Evolutionary conservation across 2,113 vertebrate genomes (phyloP).

Genomic region (Blennius ocellaris): DNA sequence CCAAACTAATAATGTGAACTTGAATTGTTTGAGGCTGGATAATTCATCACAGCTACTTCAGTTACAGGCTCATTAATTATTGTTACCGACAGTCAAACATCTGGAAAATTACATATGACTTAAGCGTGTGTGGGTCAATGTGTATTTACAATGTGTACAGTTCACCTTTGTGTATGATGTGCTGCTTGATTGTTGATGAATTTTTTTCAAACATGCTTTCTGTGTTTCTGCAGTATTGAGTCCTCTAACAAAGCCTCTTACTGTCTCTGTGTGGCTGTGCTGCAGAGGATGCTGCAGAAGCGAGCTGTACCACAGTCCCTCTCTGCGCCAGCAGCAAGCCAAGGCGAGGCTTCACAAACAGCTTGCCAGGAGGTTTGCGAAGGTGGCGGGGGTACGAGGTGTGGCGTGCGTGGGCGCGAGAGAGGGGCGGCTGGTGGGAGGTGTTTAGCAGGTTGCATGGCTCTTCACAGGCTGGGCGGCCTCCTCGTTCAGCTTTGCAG

Average conservation of each 20-base stretch:
- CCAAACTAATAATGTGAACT: no score
- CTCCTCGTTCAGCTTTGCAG: neutral
- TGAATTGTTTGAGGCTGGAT: no score
- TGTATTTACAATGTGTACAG: no score
- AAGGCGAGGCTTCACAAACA: constrained; percentile 21
- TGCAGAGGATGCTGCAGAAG: constrained; percentile 40
- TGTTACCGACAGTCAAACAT: no score
- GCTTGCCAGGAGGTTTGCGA: constrained; percentile 36
- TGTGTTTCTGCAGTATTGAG: constrained; percentile 30
- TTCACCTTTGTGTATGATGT: no score
- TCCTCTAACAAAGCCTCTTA: constrained; percentile 33
- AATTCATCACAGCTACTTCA: no score
- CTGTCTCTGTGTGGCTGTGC: constrained; percentile 15
- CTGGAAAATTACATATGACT: no score
- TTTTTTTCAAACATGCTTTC: constrained; percentile 31
- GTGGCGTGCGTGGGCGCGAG: constrained; percentile 13
- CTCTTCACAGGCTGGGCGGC: neutral
- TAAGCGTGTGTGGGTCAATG: no score
- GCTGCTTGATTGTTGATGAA: neutral
- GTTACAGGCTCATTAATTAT: no score
- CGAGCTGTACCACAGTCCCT: constrained; percentile 16
- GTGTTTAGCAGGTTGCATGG: neutral
- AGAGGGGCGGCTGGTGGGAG: constrained; percentile 3
- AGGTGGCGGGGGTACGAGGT: constrained; percentile 20
- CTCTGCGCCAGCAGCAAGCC: constrained; percentile 15